phyloP scores from a whole-genome alignment of 2,113 vertebrate species.

The Chitala chitala region DNA sequence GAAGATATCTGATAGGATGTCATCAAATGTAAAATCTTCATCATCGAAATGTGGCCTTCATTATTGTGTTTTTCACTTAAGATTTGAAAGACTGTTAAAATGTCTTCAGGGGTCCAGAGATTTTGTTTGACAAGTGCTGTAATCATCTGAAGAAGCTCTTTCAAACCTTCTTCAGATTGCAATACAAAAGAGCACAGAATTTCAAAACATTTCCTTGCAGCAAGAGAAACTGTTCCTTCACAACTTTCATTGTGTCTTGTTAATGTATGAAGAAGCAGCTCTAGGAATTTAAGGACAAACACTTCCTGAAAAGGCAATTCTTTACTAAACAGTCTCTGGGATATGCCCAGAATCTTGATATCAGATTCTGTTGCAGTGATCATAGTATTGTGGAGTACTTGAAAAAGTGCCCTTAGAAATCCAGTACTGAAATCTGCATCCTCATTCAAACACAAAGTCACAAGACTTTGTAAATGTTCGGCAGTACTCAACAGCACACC shows the following conservation, averaged over 20 bases:
- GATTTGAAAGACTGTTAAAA: background rate
- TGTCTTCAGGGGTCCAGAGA: background rate
- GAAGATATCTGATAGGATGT: slow-evolving; percentile 2
- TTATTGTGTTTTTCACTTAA: background rate
- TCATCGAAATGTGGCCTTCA: background rate
- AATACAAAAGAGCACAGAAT: background rate
- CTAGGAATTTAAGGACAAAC: background rate
- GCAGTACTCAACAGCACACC: background rate
- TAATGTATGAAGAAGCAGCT: background rate
- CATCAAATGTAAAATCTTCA: slow-evolving; percentile 19
- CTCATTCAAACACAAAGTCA: background rate
- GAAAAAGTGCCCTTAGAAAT: background rate
- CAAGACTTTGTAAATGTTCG: slow-evolving; percentile 6
- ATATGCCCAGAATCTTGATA: background rate
- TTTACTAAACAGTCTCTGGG: background rate
- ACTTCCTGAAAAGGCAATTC: background rate
- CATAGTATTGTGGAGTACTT: background rate
- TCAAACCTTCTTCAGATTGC: background rate
- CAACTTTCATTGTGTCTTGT: background rate
- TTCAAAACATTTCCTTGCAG: background rate
- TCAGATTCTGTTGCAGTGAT: background rate
- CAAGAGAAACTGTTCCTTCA: background rate
- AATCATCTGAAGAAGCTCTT: background rate
- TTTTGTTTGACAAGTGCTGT: background rate
- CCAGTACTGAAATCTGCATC: background rate